Evolutionary conservation across 2,113 vertebrate species (phyloP).

Genomic region (Percopsis transmontana): DNA sequence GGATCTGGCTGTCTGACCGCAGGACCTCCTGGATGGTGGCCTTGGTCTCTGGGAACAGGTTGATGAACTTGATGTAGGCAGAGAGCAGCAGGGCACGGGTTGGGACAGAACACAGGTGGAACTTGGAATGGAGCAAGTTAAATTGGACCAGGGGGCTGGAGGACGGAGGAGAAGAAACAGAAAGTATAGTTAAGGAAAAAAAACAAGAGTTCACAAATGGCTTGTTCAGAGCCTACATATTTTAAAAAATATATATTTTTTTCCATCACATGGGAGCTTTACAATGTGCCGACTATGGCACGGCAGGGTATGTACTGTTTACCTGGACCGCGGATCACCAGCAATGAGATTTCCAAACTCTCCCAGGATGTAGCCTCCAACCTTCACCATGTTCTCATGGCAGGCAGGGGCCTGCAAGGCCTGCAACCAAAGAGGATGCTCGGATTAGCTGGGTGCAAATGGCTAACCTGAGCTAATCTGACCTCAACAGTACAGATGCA

Average conservation of each 20-base stretch:
- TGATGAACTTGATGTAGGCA: conserved; percentile 95
- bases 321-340: conserved; percentile 93
- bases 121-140: conserved; percentile 92
- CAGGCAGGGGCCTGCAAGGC: conserved; percentile 92
- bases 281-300: too few relatives aligned
- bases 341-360: conserved; percentile 95
- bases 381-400: conserved; percentile 96
- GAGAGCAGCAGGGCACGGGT: conserved; percentile 89
- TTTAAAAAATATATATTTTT: too few relatives aligned
- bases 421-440: conserved; percentile 51
- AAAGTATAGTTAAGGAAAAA: neutral
- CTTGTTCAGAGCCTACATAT: too few relatives aligned
- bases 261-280: too few relatives aligned
- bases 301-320: conserved; percentile 8
- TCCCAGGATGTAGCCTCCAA: conserved; percentile 91
- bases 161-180: neutral
- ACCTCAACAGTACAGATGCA: too few relatives aligned
- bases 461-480: too few relatives aligned
- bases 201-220: too few relatives aligned
- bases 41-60: conserved; percentile 94
- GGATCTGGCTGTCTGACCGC: conserved; percentile 91
- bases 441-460: neutral
- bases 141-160: conserved; percentile 90
- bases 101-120: conserved; percentile 90
- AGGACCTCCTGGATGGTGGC: conserved; percentile 92